Conservation (phyloP, 2,113 vertebrate species). For the Laterallus jamaicensis region DNA sequence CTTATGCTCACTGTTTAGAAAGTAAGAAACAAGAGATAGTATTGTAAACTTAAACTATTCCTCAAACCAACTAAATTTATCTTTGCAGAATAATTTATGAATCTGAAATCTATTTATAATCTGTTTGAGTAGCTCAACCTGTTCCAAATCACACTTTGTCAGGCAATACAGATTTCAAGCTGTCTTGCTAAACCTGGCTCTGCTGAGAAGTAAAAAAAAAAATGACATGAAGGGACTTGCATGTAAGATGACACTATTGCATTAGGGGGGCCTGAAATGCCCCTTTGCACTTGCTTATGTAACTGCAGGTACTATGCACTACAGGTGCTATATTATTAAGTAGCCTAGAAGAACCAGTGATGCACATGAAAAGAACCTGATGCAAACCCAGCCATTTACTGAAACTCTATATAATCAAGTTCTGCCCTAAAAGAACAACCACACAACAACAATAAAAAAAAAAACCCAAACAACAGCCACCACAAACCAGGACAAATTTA, state of each 20-base stretch:
- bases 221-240: background rate
- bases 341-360: background rate
- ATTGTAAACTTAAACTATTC: background rate
- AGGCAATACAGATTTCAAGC: background rate
- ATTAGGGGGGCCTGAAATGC: too few species aligned
- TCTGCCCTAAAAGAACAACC: background rate
- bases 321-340: background rate
- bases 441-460: background rate
- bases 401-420: background rate
- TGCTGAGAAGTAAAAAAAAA: background rate
- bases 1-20: background rate
- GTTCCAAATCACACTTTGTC: background rate
- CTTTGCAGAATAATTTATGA: background rate
- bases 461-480: too few species aligned
- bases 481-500: background rate
- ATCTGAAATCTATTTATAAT: background rate
- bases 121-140: background rate
- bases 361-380: background rate
- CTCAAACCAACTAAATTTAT: background rate
- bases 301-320: fast-evolving
- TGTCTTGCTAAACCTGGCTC: background rate
- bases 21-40: background rate
- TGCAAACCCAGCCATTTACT: background rate
- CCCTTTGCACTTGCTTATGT: background rate
- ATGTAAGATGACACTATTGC: background rate